Conservation (phyloP, 2,113 vertebrate species). For the Odocoileus virginianus region DNA sequence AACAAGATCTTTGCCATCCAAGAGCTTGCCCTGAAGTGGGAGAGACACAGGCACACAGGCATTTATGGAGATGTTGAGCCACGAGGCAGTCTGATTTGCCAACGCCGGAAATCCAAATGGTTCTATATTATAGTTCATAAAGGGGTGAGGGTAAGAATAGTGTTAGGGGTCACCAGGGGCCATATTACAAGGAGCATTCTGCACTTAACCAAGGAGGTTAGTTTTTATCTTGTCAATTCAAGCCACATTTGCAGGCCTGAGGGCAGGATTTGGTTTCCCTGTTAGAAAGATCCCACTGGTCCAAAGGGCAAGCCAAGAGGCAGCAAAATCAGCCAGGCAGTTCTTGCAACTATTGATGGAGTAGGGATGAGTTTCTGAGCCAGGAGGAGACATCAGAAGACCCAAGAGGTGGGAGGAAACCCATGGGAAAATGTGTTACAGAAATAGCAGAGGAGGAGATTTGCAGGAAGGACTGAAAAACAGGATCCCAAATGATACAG, state of each 20-base stretch:
- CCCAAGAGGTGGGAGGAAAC: neutral
- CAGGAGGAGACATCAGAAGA: neutral
- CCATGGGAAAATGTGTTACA: neutral
- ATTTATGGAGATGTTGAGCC: neutral
- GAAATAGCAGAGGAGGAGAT: neutral
- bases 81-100: neutral
- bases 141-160: neutral
- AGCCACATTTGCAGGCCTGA: neutral
- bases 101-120: neutral
- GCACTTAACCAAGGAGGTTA: neutral
- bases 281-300: neutral
- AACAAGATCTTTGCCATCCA: neutral
- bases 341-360: neutral
- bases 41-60: neutral
- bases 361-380: neutral
- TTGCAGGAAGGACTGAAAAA: neutral
- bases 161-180: neutral
- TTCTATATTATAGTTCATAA: neutral
- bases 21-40: no score
- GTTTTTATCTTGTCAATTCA: neutral
- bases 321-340: neutral
- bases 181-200: neutral
- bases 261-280: neutral
- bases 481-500: neutral
- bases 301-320: neutral